Conservation (phyloP, 1,140 invertebrate genomes). For the Polypedilum vanderplanki region DNA sequence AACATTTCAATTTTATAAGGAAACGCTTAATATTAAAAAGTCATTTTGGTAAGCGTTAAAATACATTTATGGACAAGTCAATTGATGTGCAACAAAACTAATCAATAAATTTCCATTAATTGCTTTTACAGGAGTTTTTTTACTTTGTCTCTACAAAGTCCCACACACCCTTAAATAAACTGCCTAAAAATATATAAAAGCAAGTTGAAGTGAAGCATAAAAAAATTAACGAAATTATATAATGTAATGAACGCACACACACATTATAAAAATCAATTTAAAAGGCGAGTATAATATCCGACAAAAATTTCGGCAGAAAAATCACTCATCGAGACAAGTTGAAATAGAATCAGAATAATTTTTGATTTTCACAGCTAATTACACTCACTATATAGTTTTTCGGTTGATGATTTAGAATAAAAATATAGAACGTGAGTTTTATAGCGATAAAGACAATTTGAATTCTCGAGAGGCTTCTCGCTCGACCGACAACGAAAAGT, state of each 20-base stretch:
- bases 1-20: too few species aligned
- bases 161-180: not conserved
- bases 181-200: too few species aligned
- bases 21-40: too few species aligned
- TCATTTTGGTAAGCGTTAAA: too few species aligned
- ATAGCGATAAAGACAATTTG: not conserved
- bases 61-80: not conserved
- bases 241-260: not conserved
- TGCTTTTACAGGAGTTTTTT: not conserved
- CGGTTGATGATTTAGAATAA: too few species aligned
- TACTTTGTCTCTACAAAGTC: not conserved
- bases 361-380: slow-evolving; percentile 28
- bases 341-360: not conserved
- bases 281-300: not conserved
- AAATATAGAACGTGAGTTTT: too few species aligned
- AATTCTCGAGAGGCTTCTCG: not conserved
- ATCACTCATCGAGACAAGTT: slow-evolving; percentile 10
- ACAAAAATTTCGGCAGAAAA: not conserved
- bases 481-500: not conserved
- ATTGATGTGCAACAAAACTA: not conserved
- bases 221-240: slow-evolving; percentile 1
- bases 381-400: slow-evolving; percentile 6
- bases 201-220: not conserved
- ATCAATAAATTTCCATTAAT: slow-evolving; percentile 8
- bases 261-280: not conserved